Evolutionary conservation across 2,113 vertebrate genomes (phyloP), one percentile per base, ranked within the genome.

Genomic region (Limanda limanda): DNA sequence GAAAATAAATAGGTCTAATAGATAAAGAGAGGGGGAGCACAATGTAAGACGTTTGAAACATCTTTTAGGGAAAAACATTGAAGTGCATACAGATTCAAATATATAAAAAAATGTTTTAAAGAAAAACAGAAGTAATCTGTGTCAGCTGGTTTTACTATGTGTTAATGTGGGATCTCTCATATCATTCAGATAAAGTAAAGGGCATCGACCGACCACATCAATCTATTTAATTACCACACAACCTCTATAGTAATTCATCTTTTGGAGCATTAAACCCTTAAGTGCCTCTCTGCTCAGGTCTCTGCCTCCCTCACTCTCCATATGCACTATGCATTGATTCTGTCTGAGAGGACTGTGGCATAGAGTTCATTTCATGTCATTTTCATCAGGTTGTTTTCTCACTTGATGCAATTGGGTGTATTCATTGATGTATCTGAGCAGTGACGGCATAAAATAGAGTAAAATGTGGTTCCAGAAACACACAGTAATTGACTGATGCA

Each of bases 321-420:
- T 31, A 1, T 31, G 31, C 31, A 31, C 31, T 31, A 8, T 31
- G 31, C 31, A 71, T 70, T 62, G 73, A 74, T 76, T 75, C 42
- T 73, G n/a, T 76, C 21, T 48, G 1, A 58, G 51, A 60, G 25
- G 60, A 18, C 45, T 56, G 60, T n/a, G 66, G 35, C 23, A 76
- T 86, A 78, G 15, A 74, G 15, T 45, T 69, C 67, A 57, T 60
- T 82, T 79, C 72, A 62, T 62, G 51, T 37, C 65, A n/a, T 67
- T 70, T 60, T 56, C 13, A 40, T 35, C 27, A 21, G 1, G 21
- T 74, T 20, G 47, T 56, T 54, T 25, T 57, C 4, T 13, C 11
- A 59, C 17, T 52, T 65, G 27, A 35, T 10, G 11, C 5, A 13
- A 21, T 0, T 2, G 45, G 2, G 47, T 54, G 17, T 66, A 14